Conservation (phyloP, 2,888 invertebrate genomes). For the Osmoderma eremita region DNA sequence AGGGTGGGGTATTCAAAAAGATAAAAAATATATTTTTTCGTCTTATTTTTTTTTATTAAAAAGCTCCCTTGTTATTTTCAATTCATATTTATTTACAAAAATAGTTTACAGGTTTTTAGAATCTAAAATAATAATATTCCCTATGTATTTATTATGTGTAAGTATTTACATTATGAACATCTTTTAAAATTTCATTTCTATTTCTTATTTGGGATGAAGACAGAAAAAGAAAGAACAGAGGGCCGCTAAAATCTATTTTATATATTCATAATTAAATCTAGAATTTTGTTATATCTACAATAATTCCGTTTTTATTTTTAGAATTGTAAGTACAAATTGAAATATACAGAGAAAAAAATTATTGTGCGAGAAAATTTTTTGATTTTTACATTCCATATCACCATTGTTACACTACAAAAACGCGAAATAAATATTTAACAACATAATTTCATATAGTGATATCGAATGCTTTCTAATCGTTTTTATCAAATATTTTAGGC, state of each 20-base stretch:
- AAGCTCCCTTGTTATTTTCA: conserved; percentile 46
- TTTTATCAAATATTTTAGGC: conserved; percentile 12
- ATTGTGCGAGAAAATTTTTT: conserved; percentile 6
- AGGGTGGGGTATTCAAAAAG: background rate
- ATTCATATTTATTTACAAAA: conserved; percentile 59
- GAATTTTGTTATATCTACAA: conserved; percentile 3
- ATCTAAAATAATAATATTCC: conserved; percentile 48
- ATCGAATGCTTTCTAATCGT: background rate
- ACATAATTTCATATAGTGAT: background rate
- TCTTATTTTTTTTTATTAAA: conserved; percentile 26
- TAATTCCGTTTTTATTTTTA: background rate
- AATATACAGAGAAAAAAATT: no score
- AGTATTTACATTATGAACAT: conserved; percentile 42
- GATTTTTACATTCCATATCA: no score
- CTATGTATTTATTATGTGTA: conserved; percentile 45
- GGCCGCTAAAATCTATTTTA: conserved; percentile 15
- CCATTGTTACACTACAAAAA: background rate
- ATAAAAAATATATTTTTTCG: background rate
- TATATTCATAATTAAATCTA: conserved; percentile 4
- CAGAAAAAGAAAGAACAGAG: conserved; percentile 22
- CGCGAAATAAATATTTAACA: conserved; percentile 4
- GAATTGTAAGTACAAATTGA: no score
- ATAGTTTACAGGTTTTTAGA: conserved; percentile 58
- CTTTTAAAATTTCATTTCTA: background rate
- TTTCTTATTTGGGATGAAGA: no score